Base-by-base conservation (phyloP, 2,113 vertebrate species). In the Notarius lentiginosus region DNA sequence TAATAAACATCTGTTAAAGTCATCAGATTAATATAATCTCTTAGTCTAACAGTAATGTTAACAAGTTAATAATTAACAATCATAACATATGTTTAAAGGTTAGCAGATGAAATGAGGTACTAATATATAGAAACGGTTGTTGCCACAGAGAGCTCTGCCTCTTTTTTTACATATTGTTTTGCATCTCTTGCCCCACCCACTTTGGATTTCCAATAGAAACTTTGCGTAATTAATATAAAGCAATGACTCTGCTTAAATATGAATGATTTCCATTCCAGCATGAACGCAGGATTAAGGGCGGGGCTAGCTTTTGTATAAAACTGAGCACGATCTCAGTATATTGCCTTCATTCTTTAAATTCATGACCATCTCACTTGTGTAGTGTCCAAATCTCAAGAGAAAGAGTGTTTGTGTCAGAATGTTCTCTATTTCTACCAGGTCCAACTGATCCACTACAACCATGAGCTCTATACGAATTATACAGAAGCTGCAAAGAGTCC, bases 381-480 rank as follows among this genome's bases (percentile, higher is more conserved):
- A 17, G 30, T 70, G 68, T 70, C 30, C 2, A 18, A 18, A 70
- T 15, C 15, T 18, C 0, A 6, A 20, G 41, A 49, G 7, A 75
- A 49, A 49, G 41, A 73, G 34, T 75, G 73, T 53, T 53, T 77
- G 12, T 34, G 18, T 79, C 20, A 58, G 1, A 58, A 27, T 58
- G 10, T 72, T 24, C 30, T 83, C 2, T 55, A 14, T 51, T 41
- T 68, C 66, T 22, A 11, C 24, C 90, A 99, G 98, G 98, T 98
- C 90, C 98, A 99, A n/a, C 96, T 99, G 92, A 99, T 99, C 94
- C 98, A 99, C 94, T 99, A 99, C 93, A 99, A 99, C 93, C 98
- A 99, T 0, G 98, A 99, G 93, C 94, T 99, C 87, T 99, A 99
- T 87, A 97, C 97, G 90, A 99, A 99, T 85, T 96, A 98, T 89